Percentiles rank a stretch among this genome's conserved stretches.
phyloP scores from a whole-genome alignment of 2,113 vertebrate genomes.

The Sceloporus undulatus region DNA sequence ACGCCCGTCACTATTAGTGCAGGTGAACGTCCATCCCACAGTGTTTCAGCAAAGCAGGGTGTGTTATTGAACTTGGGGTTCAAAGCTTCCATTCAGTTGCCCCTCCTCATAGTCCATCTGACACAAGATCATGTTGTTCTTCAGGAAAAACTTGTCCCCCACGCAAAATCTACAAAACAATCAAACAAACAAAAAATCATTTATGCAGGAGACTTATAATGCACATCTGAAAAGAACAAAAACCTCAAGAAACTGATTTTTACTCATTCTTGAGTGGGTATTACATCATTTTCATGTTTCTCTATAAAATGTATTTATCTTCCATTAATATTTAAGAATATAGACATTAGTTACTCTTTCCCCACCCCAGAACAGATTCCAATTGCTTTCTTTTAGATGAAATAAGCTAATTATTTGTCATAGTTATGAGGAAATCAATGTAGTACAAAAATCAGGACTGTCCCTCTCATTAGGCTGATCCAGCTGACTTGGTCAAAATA shows the following conservation, averaged over 20 bases:
- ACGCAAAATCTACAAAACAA: constrained; percentile 93
- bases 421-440: not conserved
- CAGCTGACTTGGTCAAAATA: not conserved
- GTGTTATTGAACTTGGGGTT: constrained; percentile 96
- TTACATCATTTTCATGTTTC: not conserved
- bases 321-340: not conserved
- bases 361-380: not conserved
- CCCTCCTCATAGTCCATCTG: constrained; percentile 99
- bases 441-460: not conserved
- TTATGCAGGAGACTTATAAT: not conserved
- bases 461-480: not conserved
- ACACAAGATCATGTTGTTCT: constrained; percentile 99
- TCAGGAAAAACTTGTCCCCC: constrained; percentile 99
- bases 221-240: fast-evolving
- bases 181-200: constrained; percentile 37
- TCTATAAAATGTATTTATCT: not conserved
- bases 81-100: constrained; percentile 98
- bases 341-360: not conserved
- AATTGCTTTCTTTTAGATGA: not conserved
- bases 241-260: not conserved
- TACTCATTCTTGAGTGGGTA: not conserved
- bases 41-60: constrained; percentile 72
- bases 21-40: constrained; percentile 83
- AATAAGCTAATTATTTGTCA: not conserved
- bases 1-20: constrained; percentile 80